Conservation (phyloP, 2,113 vertebrate species). For the Galbula dea region DNA sequence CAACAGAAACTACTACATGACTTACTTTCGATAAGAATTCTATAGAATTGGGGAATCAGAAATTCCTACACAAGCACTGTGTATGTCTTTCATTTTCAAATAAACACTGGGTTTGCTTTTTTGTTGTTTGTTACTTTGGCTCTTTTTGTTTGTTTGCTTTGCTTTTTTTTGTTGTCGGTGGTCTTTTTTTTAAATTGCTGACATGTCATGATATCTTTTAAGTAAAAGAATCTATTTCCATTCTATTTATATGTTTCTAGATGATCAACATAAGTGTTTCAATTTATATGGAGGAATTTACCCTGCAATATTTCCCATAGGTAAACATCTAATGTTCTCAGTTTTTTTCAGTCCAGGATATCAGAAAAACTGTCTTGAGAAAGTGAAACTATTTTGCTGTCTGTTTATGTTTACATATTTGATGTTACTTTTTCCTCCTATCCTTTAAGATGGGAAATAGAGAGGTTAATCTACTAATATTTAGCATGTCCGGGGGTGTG, state of each 20-base stretch:
- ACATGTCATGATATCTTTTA: not conserved
- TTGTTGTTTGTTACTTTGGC: too few relatives aligned
- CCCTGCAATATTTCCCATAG: not conserved
- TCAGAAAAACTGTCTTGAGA: not conserved
- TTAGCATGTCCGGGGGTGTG: too few relatives aligned
- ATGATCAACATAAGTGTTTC: rapidly evolving
- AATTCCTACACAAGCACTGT: not conserved
- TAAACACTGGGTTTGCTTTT: not conserved
- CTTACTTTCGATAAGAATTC: not conserved
- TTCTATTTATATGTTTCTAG: not conserved
- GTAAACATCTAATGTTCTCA: not conserved
- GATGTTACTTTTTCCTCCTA: not conserved
- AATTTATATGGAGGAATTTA: not conserved
- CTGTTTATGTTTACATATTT: not conserved
- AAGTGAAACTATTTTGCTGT: not conserved
- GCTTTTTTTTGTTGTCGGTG: not conserved
- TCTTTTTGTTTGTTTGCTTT: not conserved
- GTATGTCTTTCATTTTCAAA: not conserved
- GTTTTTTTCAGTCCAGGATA: not conserved
- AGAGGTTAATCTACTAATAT: not conserved
- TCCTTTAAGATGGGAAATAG: not conserved
- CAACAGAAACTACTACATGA: not conserved
- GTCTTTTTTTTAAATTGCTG: not conserved
- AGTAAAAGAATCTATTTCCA: not conserved
- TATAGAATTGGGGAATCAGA: not conserved